Base-by-base conservation (phyloP, 92 coral and sea anemone genomes). In the Phenganax subtilis region DNA sequence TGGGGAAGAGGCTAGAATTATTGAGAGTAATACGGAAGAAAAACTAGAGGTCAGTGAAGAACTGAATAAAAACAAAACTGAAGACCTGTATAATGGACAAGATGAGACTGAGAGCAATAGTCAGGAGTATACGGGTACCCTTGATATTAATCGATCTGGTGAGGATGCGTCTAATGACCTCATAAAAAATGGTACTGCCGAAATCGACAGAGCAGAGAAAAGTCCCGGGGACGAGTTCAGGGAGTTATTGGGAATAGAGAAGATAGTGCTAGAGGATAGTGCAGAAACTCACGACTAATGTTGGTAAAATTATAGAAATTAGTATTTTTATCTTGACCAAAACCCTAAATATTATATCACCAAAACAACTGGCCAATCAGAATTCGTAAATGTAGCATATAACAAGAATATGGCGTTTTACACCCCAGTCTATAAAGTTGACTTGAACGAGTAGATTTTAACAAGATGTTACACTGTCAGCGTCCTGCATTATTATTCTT, bases 201-300 rank as follows among this genome's bases (percentile, higher is more conserved):
- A 68, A 10, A 9, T 44, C 53, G n/a, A 16, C 6, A 14, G 47
- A 0, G 15, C 73, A 0, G 96, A 87, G 7, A 92, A 85, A 0
- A 91, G 85, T 0, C 85, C 75, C 0, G 90, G 81, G 0, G 88
- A 83, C 9, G 89, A 88, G 6, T 89, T 84, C 9, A 90, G 73
- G 84, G 47, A 77, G 75, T 76, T 51, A 59, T 59, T 1, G 61
- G 54, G 54, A 57, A 10, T 55, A 56, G 29, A 25, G 27, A 30
- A 65, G 80, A 17, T 75, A 27, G 55, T 16, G 3, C 16, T 59
- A 59, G 53, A 59, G 81, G 70, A 76, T 58, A 27, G 28, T 9
- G 81, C 44, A 51, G 44, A 60, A 12, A 51, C 70, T 16, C 28
- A 76, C 30, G 81, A 54, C 55, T 76, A 76, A 56, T 28, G 7